Percentiles rank a stretch among this genome's conserved stretches.
phyloP scores from a whole-genome alignment of 2,113 vertebrate genomes.

The Chloropsis cyanopogon region DNA sequence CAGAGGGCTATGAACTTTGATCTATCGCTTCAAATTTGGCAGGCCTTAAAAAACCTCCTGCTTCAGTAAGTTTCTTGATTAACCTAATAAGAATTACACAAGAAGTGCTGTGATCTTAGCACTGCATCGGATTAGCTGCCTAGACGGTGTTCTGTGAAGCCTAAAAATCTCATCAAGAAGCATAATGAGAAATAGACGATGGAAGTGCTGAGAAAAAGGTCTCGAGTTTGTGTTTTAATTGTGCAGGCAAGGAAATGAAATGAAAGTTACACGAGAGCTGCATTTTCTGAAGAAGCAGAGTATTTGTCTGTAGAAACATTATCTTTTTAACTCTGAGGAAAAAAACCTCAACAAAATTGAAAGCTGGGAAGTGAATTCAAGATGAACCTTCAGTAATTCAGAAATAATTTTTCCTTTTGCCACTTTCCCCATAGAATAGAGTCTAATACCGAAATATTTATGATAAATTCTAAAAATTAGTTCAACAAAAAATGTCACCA shows the following conservation, averaged over 20 bases:
- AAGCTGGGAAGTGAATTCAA: neutral
- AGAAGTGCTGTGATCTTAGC: constrained; percentile 51
- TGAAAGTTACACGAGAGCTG: constrained; percentile 16
- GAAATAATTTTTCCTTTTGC: neutral
- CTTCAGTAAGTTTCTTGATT: constrained; percentile 70
- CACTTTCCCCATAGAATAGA: neutral
- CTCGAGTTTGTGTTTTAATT: constrained; percentile 47
- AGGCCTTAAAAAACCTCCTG: constrained; percentile 59
- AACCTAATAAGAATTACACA: constrained; percentile 62
- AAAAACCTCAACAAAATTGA: neutral
- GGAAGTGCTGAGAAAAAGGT: constrained; percentile 10
- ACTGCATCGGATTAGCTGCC: constrained; percentile 54
- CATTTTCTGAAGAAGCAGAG: neutral
- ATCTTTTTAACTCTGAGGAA: neutral
- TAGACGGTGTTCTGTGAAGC: constrained; percentile 27
- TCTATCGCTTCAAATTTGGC: constrained; percentile 61
- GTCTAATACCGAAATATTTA: neutral
- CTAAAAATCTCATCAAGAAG: constrained; percentile 51
- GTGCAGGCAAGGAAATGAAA: constrained; percentile 1
- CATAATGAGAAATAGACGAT: constrained; percentile 49
- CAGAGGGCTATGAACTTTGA: constrained; percentile 68
- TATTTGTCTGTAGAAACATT: neutral
- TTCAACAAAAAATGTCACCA: neutral
- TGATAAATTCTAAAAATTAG: neutral
- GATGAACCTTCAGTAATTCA: neutral